These are phyloP conservation scores for Argyresthia goedartella DNA, from an alignment of 2,888 invertebrate genomes.

Conservation along the genomic window DNA sequence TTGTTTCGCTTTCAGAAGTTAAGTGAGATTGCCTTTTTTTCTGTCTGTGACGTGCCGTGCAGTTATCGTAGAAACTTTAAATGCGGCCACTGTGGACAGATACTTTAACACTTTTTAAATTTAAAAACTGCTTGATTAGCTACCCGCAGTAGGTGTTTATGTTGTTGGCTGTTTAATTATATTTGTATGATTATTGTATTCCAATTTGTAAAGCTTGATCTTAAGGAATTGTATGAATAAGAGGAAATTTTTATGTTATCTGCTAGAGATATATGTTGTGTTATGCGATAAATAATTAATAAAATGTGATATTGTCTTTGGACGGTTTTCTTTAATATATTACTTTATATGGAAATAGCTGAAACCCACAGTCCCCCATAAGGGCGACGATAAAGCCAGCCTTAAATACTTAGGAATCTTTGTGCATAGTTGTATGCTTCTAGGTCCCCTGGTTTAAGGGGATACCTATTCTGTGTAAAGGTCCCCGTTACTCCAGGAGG, in stretches of 20 bases:
- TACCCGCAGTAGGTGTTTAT: constrained; percentile 27
- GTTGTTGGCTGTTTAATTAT: constrained; percentile 61
- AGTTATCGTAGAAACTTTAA: too few species aligned
- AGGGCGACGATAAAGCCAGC: too few species aligned
- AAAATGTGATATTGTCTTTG: constrained; percentile 61
- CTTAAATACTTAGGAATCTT: too few species aligned
- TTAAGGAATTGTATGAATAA: constrained; percentile 38
- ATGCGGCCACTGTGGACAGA: too few species aligned
- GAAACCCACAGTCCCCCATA: too few species aligned
- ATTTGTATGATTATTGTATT: constrained; percentile 27
- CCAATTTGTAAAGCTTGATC: constrained; percentile 48
- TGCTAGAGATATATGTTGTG: constrained; percentile 57
- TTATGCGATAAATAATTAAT: constrained; percentile 57
- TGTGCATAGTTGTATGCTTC: too few species aligned
- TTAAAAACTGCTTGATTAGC: constrained; percentile 17
- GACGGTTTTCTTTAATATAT: constrained; percentile 19
- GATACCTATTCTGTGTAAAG: too few species aligned
- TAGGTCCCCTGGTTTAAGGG: too few species aligned
- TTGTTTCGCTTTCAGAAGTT: too few species aligned
- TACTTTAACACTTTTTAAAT: neutral
- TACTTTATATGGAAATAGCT: neutral
- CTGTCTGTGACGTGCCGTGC: too few species aligned
- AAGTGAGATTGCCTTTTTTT: too few species aligned
- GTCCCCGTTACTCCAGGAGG: too few species aligned
- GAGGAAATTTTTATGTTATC: constrained; percentile 42